Evolutionary conservation across 2,888 invertebrate genomes (phyloP).

Genomic region (Atethmia centrago): DNA sequence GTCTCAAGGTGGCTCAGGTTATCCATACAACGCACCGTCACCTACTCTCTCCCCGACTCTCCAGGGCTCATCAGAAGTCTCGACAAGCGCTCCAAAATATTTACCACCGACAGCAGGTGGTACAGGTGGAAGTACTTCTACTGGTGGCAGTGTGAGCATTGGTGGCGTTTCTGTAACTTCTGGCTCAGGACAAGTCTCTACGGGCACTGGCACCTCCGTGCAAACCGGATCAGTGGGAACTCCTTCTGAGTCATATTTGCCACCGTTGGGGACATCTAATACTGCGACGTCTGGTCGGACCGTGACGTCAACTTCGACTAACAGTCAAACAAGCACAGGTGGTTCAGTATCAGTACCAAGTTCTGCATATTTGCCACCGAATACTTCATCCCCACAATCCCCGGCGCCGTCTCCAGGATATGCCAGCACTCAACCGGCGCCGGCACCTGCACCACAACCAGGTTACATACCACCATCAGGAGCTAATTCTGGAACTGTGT

Average conservation of each 20-base stretch:
- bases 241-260: slow-evolving; percentile 71
- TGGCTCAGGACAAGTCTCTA: slow-evolving; percentile 44
- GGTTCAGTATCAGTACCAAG: slow-evolving; percentile 62
- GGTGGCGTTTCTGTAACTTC: slow-evolving; percentile 59
- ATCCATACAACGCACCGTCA: slow-evolving; percentile 65
- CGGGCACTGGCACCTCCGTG: slow-evolving; percentile 23
- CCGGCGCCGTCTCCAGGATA: slow-evolving; percentile 61
- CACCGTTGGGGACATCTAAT: slow-evolving; percentile 65
- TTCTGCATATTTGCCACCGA: slow-evolving; percentile 70
- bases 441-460: slow-evolving; percentile 52
- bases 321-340: slow-evolving; percentile 49
- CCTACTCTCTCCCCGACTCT: slow-evolving; percentile 54
- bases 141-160: slow-evolving; percentile 46
- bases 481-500: slow-evolving; percentile 63
- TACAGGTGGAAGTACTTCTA: slow-evolving; percentile 34
- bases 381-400: slow-evolving; percentile 49
- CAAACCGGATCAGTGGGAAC: slow-evolving; percentile 48
- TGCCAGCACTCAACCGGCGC: slow-evolving; percentile 47
- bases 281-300: slow-evolving; percentile 32
- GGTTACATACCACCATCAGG: slow-evolving; percentile 75
- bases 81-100: slow-evolving; percentile 83
- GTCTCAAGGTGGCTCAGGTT: slow-evolving; percentile 63
- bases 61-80: slow-evolving; percentile 64
- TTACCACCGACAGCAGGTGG: slow-evolving; percentile 75
- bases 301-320: slow-evolving; percentile 38